Base-by-base conservation (phyloP, 2,888 invertebrate genomes). In the Ophioninae sp. region DNA sequence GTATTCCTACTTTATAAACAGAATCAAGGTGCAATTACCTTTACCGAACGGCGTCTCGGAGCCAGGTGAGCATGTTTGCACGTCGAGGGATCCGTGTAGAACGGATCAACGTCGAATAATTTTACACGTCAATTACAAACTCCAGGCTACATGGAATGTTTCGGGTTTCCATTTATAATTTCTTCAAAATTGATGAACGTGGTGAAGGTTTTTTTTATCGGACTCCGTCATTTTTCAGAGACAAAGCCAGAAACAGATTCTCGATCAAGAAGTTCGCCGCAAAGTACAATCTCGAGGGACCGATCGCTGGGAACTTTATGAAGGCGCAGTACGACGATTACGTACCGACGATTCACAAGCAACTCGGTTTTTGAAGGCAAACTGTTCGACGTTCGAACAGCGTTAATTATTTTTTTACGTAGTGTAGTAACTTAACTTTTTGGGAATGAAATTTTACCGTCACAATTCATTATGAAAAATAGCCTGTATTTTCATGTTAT, bases 231-330 rank as follows among this genome's bases (percentile, higher is more conserved):
- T 39, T 64, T 86, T 87, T 17, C 83, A 92, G 92, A 81, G 92
- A 93, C 68, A 94, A 94, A 57, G 94, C 93, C 74, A 93, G 95
- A 87, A 94, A 93, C 70, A 94, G 95, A 86, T 95, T 95, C 89
- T 94, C 94, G 0, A 93, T 95, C 84, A 89, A 93, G 0, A 94
- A 94, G 87, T 95, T 95, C 87, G 94, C 95, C 0, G 92, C 94
- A 73, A 94, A 95, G 84, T 95, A 94, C 87, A 93, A 94, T 86
- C 90, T 95, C 81, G 95, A 95, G 7, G 91, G 93, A 3, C 95
- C 95, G 0, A 91, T 95, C 39, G 95, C 95, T 87, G 95, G 95
- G 21, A 95, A 95, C 88, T 95, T 94, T 89, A 95, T 94, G 90
- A 90, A 93, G 64, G 95, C 95, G 3, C 92, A 95, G 90, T 95